A percentile compares a stretch with the other conserved stretches of the same genome.
Evolutionary conservation across 2,113 vertebrate species (phyloP).

Genomic region (cattle (Bos taurus)): DNA sequence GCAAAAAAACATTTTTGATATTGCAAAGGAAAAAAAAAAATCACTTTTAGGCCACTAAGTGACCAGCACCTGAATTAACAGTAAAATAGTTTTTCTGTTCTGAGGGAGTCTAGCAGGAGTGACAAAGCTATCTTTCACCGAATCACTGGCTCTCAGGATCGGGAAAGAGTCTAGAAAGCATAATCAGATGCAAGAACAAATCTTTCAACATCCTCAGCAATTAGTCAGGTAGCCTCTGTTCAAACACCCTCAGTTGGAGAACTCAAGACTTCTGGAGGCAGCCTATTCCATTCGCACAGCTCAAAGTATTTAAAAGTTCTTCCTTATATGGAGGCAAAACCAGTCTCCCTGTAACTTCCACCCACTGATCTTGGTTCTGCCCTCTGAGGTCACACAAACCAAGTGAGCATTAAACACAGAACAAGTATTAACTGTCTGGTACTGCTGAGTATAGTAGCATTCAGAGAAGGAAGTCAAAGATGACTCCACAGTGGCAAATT

Average conservation of each 20-base stretch:
- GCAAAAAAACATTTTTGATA: not conserved
- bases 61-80: constrained; percentile 1
- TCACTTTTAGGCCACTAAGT: not conserved
- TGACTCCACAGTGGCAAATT: not conserved
- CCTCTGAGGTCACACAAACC: constrained; percentile 45
- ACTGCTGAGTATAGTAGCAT: not conserved
- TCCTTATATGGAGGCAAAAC: constrained; percentile 70
- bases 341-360: constrained; percentile 54
- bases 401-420: constrained; percentile 51
- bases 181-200: not conserved
- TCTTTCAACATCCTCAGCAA: constrained; percentile 25
- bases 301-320: constrained; percentile 55
- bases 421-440: constrained; percentile 41
- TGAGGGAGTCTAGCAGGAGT: not conserved
- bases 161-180: constrained; percentile 35
- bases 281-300: constrained; percentile 37
- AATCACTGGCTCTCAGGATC: constrained; percentile 17
- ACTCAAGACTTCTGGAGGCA: constrained; percentile 20
- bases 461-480: constrained; percentile 9
- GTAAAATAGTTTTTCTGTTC: not conserved
- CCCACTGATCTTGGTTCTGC: constrained; percentile 48
- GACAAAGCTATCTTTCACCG: not conserved
- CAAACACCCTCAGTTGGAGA: constrained; percentile 34
- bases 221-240: constrained; percentile 29
- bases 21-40: constrained; percentile 24